These are phyloP conservation scores for Coreoperca whiteheadi DNA, from an alignment of 2,113 vertebrate genomes.

Conservation along the genomic window DNA sequence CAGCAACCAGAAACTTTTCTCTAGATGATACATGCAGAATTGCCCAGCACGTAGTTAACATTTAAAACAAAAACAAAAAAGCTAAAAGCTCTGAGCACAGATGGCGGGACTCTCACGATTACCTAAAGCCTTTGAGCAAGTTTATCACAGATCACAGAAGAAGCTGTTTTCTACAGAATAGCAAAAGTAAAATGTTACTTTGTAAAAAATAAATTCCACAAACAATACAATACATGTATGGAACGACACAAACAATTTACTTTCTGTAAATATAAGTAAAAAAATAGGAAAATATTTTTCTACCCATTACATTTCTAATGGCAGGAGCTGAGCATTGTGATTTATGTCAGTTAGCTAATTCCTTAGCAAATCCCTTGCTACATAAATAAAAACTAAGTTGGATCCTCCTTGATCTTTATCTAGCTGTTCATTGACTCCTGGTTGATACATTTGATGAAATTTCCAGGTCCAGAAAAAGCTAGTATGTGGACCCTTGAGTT, in stretches of 20 bases:
- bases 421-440: background rate
- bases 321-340: too few species aligned
- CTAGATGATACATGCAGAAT: background rate
- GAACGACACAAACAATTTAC: too few species aligned
- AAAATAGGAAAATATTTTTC: too few species aligned
- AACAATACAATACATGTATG: background rate
- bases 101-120: background rate
- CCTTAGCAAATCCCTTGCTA: too few species aligned
- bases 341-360: too few species aligned
- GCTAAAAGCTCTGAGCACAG: background rate
- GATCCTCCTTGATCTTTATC: too few species aligned
- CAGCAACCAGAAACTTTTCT: conserved; percentile 43
- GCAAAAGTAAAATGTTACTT: background rate
- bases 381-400: background rate
- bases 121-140: background rate
- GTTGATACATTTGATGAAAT: background rate
- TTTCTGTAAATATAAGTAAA: too few species aligned
- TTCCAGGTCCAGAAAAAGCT: background rate
- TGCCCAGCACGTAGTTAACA: background rate
- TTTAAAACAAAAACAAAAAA: too few species aligned
- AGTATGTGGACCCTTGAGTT: background rate
- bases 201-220: too few species aligned
- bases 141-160: background rate
- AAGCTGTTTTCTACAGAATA: background rate
- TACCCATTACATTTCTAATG: too few species aligned